Evolutionary conservation across 1,140 invertebrate species (phyloP).

Genomic region (Camponotus floridanus): DNA sequence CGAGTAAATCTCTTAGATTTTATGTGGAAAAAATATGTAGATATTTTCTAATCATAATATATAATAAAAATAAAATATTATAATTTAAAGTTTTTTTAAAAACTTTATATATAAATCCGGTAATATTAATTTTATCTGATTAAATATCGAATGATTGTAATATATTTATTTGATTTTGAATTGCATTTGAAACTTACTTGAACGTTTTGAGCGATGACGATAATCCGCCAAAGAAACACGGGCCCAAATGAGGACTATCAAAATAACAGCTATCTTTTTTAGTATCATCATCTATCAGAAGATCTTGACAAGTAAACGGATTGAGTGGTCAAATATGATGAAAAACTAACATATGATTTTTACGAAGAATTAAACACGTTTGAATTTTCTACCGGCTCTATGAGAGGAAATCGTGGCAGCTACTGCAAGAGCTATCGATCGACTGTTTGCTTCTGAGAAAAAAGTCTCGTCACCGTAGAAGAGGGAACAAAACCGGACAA

Average conservation of each 20-base stretch:
- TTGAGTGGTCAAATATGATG: background rate
- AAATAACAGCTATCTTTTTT: slow-evolving; percentile 55
- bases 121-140: background rate
- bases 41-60: background rate
- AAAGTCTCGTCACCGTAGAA: slow-evolving; percentile 46
- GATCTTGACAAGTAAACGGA: background rate
- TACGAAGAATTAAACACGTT: background rate
- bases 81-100: background rate
- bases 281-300: slow-evolving; percentile 57
- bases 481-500: slow-evolving; percentile 59
- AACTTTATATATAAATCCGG: background rate
- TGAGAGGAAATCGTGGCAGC: slow-evolving; percentile 51
- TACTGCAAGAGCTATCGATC: slow-evolving; percentile 57
- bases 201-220: slow-evolving; percentile 65
- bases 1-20: background rate
- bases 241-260: slow-evolving; percentile 62
- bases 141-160: background rate
- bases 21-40: background rate
- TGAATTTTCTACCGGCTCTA: slow-evolving; percentile 20
- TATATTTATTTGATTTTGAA: too few species aligned
- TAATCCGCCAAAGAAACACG: slow-evolving; percentile 50
- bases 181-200: slow-evolving; percentile 66
- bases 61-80: background rate
- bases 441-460: slow-evolving; percentile 53
- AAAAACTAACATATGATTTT: slow-evolving; percentile 15